phyloP scores from a whole-genome alignment of 2,888 invertebrate species.

The Euplagia quadripunctaria region DNA sequence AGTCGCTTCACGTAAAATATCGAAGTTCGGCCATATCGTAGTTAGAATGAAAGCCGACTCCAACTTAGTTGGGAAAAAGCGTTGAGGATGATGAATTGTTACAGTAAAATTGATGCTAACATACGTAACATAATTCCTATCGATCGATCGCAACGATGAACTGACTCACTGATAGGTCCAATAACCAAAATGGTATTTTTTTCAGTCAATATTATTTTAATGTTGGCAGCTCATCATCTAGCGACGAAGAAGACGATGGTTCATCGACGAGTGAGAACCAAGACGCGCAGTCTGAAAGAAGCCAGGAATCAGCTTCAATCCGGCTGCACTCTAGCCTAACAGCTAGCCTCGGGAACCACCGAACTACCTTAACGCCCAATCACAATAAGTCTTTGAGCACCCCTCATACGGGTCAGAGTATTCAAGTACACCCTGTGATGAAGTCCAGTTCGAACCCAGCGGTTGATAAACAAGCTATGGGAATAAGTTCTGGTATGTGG shows the following conservation, averaged over 20 bases:
- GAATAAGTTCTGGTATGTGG: conserved; percentile 76
- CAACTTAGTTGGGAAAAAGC: too few species aligned
- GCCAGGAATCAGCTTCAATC: conserved; percentile 73
- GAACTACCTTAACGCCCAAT: conserved; percentile 70
- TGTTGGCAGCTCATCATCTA: conserved; percentile 90
- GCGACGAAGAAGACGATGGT: conserved; percentile 89
- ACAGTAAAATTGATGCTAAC: too few species aligned
- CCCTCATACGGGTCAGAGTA: conserved; percentile 78
- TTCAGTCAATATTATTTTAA: too few species aligned
- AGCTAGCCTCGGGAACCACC: conserved; percentile 60
- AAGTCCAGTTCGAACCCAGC: conserved; percentile 84
- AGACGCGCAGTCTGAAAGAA: conserved; percentile 76
- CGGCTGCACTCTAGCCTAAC: conserved; percentile 64
- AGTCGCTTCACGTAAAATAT: too few species aligned
- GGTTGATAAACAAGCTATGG: conserved; percentile 85
- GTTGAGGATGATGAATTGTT: too few species aligned
- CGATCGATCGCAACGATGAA: too few species aligned
- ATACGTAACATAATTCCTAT: too few species aligned
- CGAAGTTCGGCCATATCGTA: too few species aligned
- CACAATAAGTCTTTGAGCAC: conserved; percentile 82
- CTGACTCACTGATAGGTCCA: too few species aligned
- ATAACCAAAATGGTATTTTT: too few species aligned
- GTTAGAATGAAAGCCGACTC: too few species aligned
- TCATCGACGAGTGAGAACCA: conserved; percentile 83
- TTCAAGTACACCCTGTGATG: conserved; percentile 82